Base-by-base conservation (phyloP, 2,113 vertebrate species). In the Proterorhinus semilunaris region DNA sequence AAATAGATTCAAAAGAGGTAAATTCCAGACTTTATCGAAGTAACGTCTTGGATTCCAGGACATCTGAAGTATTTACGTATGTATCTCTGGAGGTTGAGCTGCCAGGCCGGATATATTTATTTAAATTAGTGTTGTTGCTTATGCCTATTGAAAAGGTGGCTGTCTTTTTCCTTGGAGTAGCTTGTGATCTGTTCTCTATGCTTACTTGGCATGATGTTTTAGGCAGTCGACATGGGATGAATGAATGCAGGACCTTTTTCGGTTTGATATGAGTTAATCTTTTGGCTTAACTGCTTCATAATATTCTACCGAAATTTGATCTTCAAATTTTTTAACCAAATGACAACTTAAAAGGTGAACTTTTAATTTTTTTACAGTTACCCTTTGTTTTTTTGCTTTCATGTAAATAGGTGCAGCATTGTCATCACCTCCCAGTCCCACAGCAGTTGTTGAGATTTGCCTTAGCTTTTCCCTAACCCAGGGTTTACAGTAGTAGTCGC, bases 391-490 rank as follows among this genome's bases (percentile, higher is more conserved):
- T 71, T 75, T 21, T 62, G 67, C 74, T 86, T 88, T 86, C 9
- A 15, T 89, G 86, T 82, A 85, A 82, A 88, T 88, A 88, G 78
- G 69, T 8, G 63, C 75, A 69, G 49, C 65, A 21, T 72, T 66
- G 51, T 79, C 65, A 76, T 78, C 3, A 62, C 65, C 84, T 87
- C 27, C 84, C 78, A 68, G 73, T 87, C 78, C 83, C 86, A 85
- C 88, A 82, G 88, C 88, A 84, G 77, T 89, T 81, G 93, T 94
- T 91, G 85, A 92, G 90, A 90, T 95, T 93, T 95, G 94, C 94
- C 94, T 94, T 95, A 92, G 93, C 92, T 91, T 93, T 36, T 91
- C 86, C 88, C 91, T 61, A 16, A 83, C 91, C 91, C 92, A 86
- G 92, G 92, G 90, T 91, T 92, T 90, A 86, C 83, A 87, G 85